These are phyloP conservation scores for Sylvilagus bachmani DNA, from an alignment of 2,113 vertebrate genomes.

Conservation along the genomic window DNA sequence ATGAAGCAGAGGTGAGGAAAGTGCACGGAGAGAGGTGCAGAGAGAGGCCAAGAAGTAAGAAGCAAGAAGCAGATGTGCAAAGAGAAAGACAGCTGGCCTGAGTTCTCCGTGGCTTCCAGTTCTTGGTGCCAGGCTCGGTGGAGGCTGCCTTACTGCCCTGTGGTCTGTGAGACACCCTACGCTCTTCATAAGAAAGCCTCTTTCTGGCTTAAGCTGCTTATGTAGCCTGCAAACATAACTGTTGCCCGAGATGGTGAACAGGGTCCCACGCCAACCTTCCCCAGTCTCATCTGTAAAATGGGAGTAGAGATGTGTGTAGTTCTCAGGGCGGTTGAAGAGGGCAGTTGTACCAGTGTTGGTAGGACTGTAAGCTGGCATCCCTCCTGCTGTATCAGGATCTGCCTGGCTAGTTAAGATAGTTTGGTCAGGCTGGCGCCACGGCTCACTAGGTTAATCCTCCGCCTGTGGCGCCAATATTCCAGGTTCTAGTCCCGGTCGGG, in stretches of 20 bases:
- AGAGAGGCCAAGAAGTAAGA: neutral
- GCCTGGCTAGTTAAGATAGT: neutral
- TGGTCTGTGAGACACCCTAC: neutral
- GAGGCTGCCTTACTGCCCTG: neutral
- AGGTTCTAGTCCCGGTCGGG: no score
- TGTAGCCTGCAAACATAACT: neutral
- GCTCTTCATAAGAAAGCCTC: neutral
- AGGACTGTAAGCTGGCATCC: neutral
- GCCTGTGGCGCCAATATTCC: no score
- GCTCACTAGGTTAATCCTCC: no score
- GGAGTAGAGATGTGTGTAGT: accelerated
- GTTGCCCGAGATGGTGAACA: neutral
- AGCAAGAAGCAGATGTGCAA: neutral
- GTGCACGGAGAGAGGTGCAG: no score
- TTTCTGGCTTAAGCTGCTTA: neutral
- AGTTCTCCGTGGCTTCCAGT: neutral
- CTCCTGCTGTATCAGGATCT: neutral
- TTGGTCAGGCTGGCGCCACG: neutral
- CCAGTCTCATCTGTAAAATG: neutral
- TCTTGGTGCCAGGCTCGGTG: neutral
- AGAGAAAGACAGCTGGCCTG: neutral
- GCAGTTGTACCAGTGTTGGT: neutral
- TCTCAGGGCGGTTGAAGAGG: neutral
- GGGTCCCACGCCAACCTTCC: neutral
- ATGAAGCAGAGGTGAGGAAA: neutral